Base-by-base conservation (phyloP, 2,888 invertebrate genomes). In the Pollenia amentaria region DNA sequence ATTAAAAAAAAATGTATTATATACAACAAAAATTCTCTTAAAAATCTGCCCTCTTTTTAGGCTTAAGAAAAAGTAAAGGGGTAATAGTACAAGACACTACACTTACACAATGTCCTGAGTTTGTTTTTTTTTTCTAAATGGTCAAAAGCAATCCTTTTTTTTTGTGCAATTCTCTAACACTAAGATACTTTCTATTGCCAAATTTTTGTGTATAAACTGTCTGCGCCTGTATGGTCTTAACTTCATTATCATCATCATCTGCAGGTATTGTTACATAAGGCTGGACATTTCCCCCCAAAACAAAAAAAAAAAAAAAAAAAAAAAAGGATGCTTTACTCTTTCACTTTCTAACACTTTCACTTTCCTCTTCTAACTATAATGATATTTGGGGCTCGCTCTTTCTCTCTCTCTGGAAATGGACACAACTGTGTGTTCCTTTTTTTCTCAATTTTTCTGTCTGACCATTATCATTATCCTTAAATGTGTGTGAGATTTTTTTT, bases 381-480 rank as follows among this genome's bases (percentile, higher is more conserved):
- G 29, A 29, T 29, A 48, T 16, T 40, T 53, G 12, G 38, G 1
- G 18, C 21, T 29, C 12, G 38, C 14, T 51, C 29, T 21, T 12
- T 42, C 7, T 53, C 10, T 48, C 38, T 64, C 21, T 62, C 18
- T 64, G 70, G 16, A 29, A 53, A 75, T 83, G 86, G 83, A 40
- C 80, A 80, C 86, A 80, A 79, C 79, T 78, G 85, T n/a, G 18
- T 69, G 79, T 55, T 40, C 1, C n/a, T 21, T 51, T 51, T n/a
- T 29, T 62, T 9, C 29, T 18, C 18, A 44, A n/a, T 67, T 53
- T 38, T 44, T 48, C 51, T 82, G 70, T 80, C 73, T 88, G 82
- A 82, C 72, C 77, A 73, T 87, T 64, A 87, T 90, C 90, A 90
- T 89, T 89, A 90, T 91, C 88, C 38, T 29, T 77, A 38, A 77